Conservation (phyloP, 2,113 vertebrate species). For the Hepsetus odoe region DNA sequence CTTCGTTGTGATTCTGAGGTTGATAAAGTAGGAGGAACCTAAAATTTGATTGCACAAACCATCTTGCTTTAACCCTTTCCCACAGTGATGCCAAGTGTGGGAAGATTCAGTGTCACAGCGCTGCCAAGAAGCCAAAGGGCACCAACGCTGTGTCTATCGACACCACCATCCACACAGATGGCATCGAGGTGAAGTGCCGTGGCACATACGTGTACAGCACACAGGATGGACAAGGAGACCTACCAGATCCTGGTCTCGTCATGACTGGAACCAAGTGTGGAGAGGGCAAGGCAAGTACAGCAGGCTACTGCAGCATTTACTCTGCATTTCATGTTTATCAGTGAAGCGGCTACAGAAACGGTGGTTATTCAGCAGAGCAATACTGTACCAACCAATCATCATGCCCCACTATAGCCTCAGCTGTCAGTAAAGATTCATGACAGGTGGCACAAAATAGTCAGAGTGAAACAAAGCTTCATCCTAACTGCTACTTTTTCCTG, state of each 20-base stretch:
- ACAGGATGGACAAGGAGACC: constrained; percentile 82
- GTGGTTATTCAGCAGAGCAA: no score
- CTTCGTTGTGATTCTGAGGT: not conserved
- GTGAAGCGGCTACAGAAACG: not conserved
- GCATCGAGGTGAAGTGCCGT: constrained; percentile 83
- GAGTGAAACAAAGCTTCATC: no score
- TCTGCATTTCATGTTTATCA: not conserved
- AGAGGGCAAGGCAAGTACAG: constrained; percentile 83
- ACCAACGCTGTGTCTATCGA: constrained; percentile 84
- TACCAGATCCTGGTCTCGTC: constrained; percentile 85
- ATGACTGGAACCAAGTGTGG: constrained; percentile 91
- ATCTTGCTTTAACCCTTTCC: constrained; percentile 1
- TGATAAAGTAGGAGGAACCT: not conserved
- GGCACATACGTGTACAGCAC: constrained; percentile 84
- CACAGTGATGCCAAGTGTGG: constrained; percentile 91
- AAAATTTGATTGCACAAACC: not conserved
- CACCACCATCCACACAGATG: constrained; percentile 80
- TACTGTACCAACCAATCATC: not conserved
- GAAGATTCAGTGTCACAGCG: constrained; percentile 93
- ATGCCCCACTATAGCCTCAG: not conserved
- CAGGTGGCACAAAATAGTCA: no score
- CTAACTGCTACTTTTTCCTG: no score
- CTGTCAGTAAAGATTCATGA: no score
- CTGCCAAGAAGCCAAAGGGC: constrained; percentile 82
- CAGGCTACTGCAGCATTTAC: not conserved